Conservation (phyloP, 2,113 vertebrate species). For the Electrona antarctica region DNA sequence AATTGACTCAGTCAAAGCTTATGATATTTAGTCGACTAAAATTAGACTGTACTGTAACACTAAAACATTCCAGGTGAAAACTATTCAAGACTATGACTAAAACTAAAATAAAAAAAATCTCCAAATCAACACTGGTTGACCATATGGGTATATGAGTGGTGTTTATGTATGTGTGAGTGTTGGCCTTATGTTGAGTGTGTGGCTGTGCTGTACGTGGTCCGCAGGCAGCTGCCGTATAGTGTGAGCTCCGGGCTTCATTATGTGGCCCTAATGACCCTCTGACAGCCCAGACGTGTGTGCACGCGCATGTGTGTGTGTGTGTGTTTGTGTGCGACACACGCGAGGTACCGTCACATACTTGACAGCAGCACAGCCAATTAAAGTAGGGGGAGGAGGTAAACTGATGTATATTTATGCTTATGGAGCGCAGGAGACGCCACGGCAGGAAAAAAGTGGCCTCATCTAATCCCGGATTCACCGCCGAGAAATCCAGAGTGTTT, state of each 20-base stretch:
- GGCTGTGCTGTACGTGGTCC: neutral
- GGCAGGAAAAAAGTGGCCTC: too few species aligned
- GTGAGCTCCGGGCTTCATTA: conserved; percentile 2
- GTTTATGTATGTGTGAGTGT: neutral
- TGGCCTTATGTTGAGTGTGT: too few species aligned
- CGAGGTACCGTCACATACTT: conserved; percentile 46
- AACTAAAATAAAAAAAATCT: too few species aligned
- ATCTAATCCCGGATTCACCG: too few species aligned
- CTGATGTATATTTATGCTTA: conserved; percentile 50
- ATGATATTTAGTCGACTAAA: too few species aligned
- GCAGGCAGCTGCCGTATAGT: conserved; percentile 3
- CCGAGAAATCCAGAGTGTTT: too few species aligned
- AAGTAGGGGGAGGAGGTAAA: conserved; percentile 28
- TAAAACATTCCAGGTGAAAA: too few species aligned
- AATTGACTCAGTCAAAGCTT: too few species aligned
- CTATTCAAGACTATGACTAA: too few species aligned
- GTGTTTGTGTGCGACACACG: neutral
- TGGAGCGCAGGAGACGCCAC: conserved; percentile 2
- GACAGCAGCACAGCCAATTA: conserved; percentile 65
- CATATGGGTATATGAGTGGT: neutral
- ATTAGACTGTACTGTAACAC: too few species aligned
- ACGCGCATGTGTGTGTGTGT: neutral
- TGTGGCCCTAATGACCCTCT: neutral
- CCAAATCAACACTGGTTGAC: neutral
- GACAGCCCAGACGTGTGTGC: conserved; percentile 2